Evolutionary conservation across 2,888 invertebrate species (phyloP), one percentile per base, ranked within the genome.

Genomic region (Cinara cedri): DNA sequence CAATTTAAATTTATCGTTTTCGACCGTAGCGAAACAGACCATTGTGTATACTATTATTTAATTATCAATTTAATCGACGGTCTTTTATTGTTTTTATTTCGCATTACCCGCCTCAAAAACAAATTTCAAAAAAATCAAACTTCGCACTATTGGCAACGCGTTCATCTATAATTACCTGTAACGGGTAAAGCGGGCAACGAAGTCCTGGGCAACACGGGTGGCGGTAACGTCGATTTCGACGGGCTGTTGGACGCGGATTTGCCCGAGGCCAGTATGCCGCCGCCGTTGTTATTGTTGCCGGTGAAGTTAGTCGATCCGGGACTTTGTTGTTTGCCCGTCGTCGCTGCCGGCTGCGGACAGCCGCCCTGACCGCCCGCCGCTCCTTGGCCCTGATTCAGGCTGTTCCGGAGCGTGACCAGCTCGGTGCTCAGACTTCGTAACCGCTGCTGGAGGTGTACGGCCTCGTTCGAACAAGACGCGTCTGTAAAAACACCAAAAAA

Each of bases 391-490:
- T 95, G 94, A 42, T 70, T 78, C 85, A 96, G 89, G 83, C 94
- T 91, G 88, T 95, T 95, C 84, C 96, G 90, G 86, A 96, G 90
- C 83, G 95, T 95, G 86, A 95, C 94, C 88, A 96, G 88, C 88
- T 96, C 95, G 83, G 95, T 93, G 88, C 94, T 94, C 83, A 96
- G 89, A 87, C 93, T 95, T 85, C 94, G 92, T 85, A 96, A 89
- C 84, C 95, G 91, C 87, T 95, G 95, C 88, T 96, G 95, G 85
- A 96, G 88, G 86, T 95, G 95, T 84, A 95, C 95, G 84, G 95
- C 95, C 89, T 96, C 96, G 89, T 95, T 95, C 84, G 95, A 95
- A 82, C 95, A 95, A 84, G 95, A 94, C 84, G 95, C 95, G 93
- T 96, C 96, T 96, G 89, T 1, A 82, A 81, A 65, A 54, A 51